Conservation (phyloP, 2,888 invertebrate species). For the Villa cingulata region DNA sequence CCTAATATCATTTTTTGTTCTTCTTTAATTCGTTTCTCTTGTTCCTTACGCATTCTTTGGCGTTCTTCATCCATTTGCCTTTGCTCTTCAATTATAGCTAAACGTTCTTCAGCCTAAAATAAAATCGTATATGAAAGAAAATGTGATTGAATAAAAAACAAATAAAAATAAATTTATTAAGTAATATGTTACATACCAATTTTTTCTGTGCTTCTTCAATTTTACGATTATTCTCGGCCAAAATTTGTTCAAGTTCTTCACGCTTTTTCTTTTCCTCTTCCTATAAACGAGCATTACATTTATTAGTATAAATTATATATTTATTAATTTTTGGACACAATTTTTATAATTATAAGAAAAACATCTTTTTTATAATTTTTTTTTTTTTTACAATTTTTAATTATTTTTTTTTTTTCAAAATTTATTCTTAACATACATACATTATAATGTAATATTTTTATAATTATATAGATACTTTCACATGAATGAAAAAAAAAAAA, state of each 20-base stretch:
- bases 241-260: slow-evolving; percentile 88
- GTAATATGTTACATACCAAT: slow-evolving; percentile 54
- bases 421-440: no score
- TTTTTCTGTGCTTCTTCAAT: slow-evolving; percentile 94
- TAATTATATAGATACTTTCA: no score
- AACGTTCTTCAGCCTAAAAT: slow-evolving; percentile 82
- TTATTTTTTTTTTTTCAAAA: no score
- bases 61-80: slow-evolving; percentile 91
- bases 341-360: no score
- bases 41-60: slow-evolving; percentile 83
- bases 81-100: slow-evolving; percentile 94
- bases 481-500: no score
- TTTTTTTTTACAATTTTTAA: no score
- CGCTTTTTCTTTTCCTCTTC: slow-evolving; percentile 94
- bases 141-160: no score
- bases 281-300: slow-evolving; percentile 45
- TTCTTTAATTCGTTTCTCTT: slow-evolving; percentile 81
- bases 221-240: slow-evolving; percentile 95
- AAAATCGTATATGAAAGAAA: neutral
- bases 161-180: neutral
- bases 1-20: slow-evolving; percentile 95
- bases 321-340: neutral
- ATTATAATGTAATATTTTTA: no score
- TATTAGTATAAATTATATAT: neutral
- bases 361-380: no score